Base-by-base conservation (phyloP, 2,888 invertebrate species). In the Koerneria pararmatus region DNA sequence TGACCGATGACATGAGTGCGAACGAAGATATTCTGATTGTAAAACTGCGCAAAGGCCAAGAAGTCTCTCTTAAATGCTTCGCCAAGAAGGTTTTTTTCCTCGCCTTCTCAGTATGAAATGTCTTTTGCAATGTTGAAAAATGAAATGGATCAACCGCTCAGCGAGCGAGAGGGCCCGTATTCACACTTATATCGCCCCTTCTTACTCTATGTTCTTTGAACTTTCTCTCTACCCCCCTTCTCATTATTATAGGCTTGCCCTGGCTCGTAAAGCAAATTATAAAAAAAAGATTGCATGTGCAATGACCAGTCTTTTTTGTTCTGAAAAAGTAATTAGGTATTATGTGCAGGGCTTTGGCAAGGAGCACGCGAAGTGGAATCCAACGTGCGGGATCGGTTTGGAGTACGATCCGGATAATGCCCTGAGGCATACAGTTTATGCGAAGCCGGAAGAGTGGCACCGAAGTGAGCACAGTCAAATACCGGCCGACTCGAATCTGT, bases 311-410 rank as follows among this genome's bases (percentile, higher is more conserved):
- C n/a, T n/a, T n/a, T n/a, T n/a, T 53, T 22, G n/a, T n/a, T n/a
- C n/a, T n/a, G n/a, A 3, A n/a, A 64, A 63, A 29, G 24, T 24
- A 37, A 34, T 6, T 46, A 48, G 22, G 15, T 31, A 8, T 3
- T 34, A 4, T n/a, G 29, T 68, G 15, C 54, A 77, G 74, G 86
- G 87, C 4, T 93, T 94, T 86, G 94, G 95, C 0, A 98, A 98
- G 83, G 98, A 99, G 84, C 98, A 99, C 86, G 98, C 98, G 0
- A 98, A 98, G 85, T 98, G 98, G 98, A 98, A 97, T 86, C 98
- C 98, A 2, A 98, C 98, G 0, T 92, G 93, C 60, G 95, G 95
- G 53, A 95, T 98, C 1, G 91, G 91, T 62, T 99, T 99, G 85
- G 98, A 99, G 85, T 99, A 99, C 86, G 98, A 99, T 86, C 98